Evolutionary conservation across 2,113 vertebrate species (phyloP), one percentile per base, ranked within the genome.

Genomic region (Osmerus mordax): DNA sequence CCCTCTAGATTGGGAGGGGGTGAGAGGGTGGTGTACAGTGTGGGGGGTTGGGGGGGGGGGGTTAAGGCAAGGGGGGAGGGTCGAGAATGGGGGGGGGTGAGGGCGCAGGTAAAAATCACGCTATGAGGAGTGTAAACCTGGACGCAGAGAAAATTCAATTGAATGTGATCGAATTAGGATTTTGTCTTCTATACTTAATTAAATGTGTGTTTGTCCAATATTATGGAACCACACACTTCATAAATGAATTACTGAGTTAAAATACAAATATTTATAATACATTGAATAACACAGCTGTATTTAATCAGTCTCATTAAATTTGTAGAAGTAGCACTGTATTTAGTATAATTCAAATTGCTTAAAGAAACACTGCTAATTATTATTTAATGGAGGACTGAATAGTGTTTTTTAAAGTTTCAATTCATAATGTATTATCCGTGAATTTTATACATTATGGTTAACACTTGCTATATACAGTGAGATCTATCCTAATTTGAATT

Each of bases 361-460:
- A 32, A n/a, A 41, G 16, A 36, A 60, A 3, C 47, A 4, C 3
- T 64, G 25, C 1, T 14, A 58, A 58, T 73, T 60, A 58, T 23
- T 13, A 58, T 72, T 72, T 55, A 72, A 29, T 18, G 55, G 28
- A 29, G 7, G 64, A 47, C 51, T 58, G 12, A 66, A 61, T 21
- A 61, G 23, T 58, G 25, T 60, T 71, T 53, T 18, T 32, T 21
- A 58, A 56, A 67, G 56, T 73, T 58, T 71, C 36, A n/a, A 3
- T 54, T 64, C 2, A 25, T 62, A 23, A 23, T 72, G 25, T 68
- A 19, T 71, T 69, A 59, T 78, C 62, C 52, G 21, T 67, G 53
- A 66, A 71, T 36, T 65, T 53, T 56, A 52, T 51, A 51, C 19
- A 47, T 47, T 3, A 65, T 21, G 19, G 18, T 47, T 21, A 25